Percentiles rank a stretch among this genome's conserved stretches.
Evolutionary conservation across 2,888 invertebrate genomes (phyloP).

Genomic region (Furcula furcula): DNA sequence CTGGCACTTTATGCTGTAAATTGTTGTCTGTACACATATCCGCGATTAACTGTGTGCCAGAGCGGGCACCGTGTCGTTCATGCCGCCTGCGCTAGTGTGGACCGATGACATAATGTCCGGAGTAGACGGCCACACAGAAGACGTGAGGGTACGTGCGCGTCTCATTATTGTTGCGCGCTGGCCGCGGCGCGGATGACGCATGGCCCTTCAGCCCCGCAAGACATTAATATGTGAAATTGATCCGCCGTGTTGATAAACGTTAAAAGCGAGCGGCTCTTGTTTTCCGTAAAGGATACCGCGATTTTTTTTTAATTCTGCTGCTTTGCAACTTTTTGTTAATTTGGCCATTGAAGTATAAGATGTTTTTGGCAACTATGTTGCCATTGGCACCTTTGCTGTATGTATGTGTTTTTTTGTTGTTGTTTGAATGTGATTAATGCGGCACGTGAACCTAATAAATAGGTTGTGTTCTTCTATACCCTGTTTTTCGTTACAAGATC

Average conservation of each 20-base stretch:
- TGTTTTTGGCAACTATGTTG: too few relatives aligned
- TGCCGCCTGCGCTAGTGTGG: constrained; percentile 62
- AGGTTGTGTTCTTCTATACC: too few relatives aligned
- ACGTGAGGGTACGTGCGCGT: constrained; percentile 64
- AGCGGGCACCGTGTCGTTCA: constrained; percentile 63
- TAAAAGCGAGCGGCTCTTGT: constrained; percentile 2
- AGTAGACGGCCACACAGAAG: constrained; percentile 68
- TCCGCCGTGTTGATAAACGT: constrained; percentile 16
- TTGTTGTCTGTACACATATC: constrained; percentile 77
- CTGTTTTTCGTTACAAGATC: too few relatives aligned
- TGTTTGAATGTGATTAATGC: neutral
- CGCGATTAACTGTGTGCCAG: constrained; percentile 74
- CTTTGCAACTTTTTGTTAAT: too few relatives aligned
- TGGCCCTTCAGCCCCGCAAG: constrained; percentile 33
- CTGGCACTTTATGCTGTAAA: constrained; percentile 80
- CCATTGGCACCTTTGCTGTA: too few relatives aligned
- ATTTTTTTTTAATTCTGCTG: too few relatives aligned
- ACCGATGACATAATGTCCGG: constrained; percentile 77
- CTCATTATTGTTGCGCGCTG: constrained; percentile 50
- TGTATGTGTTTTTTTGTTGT: too few relatives aligned
- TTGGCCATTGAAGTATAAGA: too few relatives aligned
- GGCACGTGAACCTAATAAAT: neutral
- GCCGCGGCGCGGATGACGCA: constrained; percentile 54
- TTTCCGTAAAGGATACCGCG: neutral
- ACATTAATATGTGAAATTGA: constrained; percentile 21